Conservation (phyloP, 2,888 invertebrate species). For the Isotomurus palustris region DNA sequence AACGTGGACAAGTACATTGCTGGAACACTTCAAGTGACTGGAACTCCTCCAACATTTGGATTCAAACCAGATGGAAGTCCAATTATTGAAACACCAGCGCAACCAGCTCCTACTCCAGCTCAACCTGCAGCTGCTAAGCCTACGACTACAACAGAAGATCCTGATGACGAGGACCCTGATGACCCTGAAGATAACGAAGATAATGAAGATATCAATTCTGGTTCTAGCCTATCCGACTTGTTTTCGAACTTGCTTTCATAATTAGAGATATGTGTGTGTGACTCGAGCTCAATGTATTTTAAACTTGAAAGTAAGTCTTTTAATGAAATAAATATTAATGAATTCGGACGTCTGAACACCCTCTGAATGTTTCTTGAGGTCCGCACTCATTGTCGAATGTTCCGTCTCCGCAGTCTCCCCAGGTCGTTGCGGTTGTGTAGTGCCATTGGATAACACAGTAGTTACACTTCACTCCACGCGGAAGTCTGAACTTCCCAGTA, state of each 20-base stretch:
- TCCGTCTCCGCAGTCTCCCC: constrained; percentile 19
- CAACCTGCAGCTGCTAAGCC: not conserved
- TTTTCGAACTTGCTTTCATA: not conserved
- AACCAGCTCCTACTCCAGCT: constrained; percentile 6
- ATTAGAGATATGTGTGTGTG: not conserved
- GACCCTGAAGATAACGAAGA: constrained; percentile 5
- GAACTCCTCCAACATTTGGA: constrained; percentile 12
- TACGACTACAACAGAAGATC: not conserved
- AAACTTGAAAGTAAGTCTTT: constrained; percentile 1
- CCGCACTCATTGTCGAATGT: constrained; percentile 24
- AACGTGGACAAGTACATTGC: constrained; percentile 30
- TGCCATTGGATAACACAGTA: constrained; percentile 27
- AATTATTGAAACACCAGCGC: constrained; percentile 13
- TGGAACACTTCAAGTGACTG: constrained; percentile 11
- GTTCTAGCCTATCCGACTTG: constrained; percentile 1
- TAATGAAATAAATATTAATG: constrained; percentile 3
- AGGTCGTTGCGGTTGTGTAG: constrained; percentile 19
- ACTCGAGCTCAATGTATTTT: not conserved
- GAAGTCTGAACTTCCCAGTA: constrained; percentile 11
- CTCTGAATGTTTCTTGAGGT: constrained; percentile 33
- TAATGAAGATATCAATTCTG: too few relatives aligned
- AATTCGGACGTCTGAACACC: constrained; percentile 27
- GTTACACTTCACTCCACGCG: constrained; percentile 12
- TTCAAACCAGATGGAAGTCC: constrained; percentile 20
- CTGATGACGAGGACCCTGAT: not conserved